Percentiles rank a stretch among this genome's conserved stretches.
Evolutionary conservation across 2,113 vertebrate genomes (phyloP).

Genomic region (Rallus limicola): DNA sequence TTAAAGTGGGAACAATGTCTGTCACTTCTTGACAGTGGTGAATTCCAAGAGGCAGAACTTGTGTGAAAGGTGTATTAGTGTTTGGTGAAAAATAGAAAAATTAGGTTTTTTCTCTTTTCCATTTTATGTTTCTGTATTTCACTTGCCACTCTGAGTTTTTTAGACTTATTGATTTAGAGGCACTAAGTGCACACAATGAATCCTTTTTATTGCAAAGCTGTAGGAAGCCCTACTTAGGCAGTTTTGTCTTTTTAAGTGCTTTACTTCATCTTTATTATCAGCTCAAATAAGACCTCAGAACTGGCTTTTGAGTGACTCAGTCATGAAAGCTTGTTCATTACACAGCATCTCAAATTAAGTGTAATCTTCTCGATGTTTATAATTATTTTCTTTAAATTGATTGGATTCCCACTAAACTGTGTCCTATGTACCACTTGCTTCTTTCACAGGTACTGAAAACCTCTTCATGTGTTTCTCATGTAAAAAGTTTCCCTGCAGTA

Average conservation of each 20-base stretch:
- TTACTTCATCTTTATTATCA: not conserved
- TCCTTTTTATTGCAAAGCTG: not conserved
- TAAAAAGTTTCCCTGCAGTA: not conserved
- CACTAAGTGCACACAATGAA: not conserved
- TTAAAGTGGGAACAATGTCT: not conserved
- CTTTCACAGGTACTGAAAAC: not conserved
- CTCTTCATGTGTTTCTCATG: not conserved
- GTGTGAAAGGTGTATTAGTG: not conserved
- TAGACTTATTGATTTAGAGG: not conserved
- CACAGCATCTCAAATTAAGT: not conserved
- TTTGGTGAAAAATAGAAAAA: not conserved
- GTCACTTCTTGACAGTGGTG: not conserved
- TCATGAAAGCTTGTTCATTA: not conserved
- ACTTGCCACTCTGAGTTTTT: not conserved
- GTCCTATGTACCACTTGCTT: not conserved
- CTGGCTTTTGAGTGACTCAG: not conserved
- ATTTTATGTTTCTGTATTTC: not conserved
- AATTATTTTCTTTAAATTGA: not conserved
- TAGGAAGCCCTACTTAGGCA: not conserved
- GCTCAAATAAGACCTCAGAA: not conserved
- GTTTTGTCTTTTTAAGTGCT: not conserved
- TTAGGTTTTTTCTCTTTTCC: not conserved
- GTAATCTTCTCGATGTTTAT: not conserved
- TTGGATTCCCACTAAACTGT: not conserved
- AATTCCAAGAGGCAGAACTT: not conserved